Evolutionary conservation across 2,888 invertebrate species (phyloP).

Genomic region (Neoscelio sp.): DNA sequence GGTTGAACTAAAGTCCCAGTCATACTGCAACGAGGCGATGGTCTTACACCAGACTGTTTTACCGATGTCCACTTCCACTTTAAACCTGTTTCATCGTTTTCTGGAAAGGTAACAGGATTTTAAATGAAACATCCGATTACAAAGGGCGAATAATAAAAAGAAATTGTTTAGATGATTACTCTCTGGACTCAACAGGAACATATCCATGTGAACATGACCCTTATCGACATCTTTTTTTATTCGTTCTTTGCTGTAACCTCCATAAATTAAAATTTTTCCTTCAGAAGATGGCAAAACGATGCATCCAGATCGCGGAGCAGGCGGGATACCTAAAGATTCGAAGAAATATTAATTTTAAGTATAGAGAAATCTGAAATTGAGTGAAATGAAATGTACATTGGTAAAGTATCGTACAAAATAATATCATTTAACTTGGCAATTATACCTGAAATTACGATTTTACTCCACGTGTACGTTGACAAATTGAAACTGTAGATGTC

Average conservation of each 20-base stretch:
- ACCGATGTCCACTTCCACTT: conserved; percentile 90
- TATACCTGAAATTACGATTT: conserved; percentile 85
- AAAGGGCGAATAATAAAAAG: conserved; percentile 17
- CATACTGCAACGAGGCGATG: conserved; percentile 88
- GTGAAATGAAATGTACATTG: background rate
- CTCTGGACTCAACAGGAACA: conserved; percentile 87
- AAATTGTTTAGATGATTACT: conserved; percentile 82
- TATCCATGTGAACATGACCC: conserved; percentile 89
- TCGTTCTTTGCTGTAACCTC: conserved; percentile 90
- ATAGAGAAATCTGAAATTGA: background rate
- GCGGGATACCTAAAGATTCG: conserved; percentile 85
- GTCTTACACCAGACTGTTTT: conserved; percentile 87
- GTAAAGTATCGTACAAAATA: too few relatives aligned
- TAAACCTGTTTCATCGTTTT: conserved; percentile 85
- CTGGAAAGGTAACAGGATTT: too few relatives aligned
- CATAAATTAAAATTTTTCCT: conserved; percentile 88
- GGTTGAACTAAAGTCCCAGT: conserved; percentile 87
- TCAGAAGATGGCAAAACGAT: conserved; percentile 87
- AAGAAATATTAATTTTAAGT: background rate
- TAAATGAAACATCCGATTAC: too few relatives aligned
- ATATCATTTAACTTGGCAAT: too few relatives aligned
- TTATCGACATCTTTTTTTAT: conserved; percentile 90
- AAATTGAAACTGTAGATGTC: conserved; percentile 93
- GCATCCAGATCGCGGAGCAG: conserved; percentile 92
- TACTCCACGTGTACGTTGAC: conserved; percentile 91